Percentiles rank a stretch among this genome's conserved stretches.
Conservation (phyloP, 92 coral and sea anemone species). For the Muricea muricata region DNA sequence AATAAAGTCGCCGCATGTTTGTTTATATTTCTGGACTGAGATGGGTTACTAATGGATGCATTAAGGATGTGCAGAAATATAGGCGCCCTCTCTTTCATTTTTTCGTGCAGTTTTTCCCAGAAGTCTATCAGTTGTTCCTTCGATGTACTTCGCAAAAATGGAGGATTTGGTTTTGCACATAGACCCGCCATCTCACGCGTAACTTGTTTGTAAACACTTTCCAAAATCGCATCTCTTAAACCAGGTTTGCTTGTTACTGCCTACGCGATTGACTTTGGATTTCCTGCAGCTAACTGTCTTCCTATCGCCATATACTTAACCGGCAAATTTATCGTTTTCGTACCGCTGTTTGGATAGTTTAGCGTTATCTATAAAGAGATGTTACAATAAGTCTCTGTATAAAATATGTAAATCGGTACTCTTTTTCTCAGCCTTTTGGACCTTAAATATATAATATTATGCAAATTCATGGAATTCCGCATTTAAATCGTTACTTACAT, state of each 20-base stretch:
- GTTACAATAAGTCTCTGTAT: no score
- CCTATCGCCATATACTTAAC: not conserved
- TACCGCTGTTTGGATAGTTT: constrained; percentile 7
- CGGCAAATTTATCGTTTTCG: not conserved
- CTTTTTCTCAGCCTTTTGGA: no score
- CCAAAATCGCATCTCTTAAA: not conserved
- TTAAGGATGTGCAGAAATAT: not conserved
- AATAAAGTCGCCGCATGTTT: constrained; percentile 43
- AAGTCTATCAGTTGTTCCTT: constrained; percentile 26
- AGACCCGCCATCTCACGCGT: constrained; percentile 44
- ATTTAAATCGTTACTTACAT: no score
- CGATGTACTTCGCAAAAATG: constrained; percentile 18
- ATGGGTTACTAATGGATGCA: constrained; percentile 52
- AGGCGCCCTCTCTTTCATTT: constrained; percentile 44
- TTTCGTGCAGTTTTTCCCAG: constrained; percentile 29
- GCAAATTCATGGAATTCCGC: no score
- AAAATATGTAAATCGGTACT: no score
- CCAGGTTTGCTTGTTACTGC: no score
- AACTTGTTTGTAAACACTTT: not conserved
- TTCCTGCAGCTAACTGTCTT: constrained; percentile 43
- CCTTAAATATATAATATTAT: no score
- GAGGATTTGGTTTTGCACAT: constrained; percentile 40
- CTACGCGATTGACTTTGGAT: not conserved
- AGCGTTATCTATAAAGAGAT: constrained; percentile 18
- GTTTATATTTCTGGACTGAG: constrained; percentile 48